A percentile compares a stretch with the other conserved stretches of the same genome.
Evolutionary conservation across 2,888 invertebrate species (phyloP).

Genomic region (Diogma glabrata): DNA sequence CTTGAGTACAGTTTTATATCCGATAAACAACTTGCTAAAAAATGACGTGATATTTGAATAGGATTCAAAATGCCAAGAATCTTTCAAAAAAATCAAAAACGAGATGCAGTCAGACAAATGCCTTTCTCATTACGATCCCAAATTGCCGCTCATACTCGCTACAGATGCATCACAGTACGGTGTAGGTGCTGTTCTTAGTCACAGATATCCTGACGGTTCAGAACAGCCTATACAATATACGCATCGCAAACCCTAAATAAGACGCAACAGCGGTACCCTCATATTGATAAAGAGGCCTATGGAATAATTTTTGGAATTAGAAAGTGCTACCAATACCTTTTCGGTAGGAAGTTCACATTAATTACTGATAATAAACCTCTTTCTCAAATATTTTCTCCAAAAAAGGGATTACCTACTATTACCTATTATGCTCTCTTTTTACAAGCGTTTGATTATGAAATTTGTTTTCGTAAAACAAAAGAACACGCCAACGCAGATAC

Average conservation of each 20-base stretch:
- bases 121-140: slow-evolving; percentile 23
- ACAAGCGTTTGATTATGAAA: no score
- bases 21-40: slow-evolving; percentile 23
- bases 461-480: no score
- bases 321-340: background rate
- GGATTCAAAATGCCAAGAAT: slow-evolving; percentile 18
- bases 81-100: slow-evolving; percentile 22
- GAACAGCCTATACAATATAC: slow-evolving; percentile 26
- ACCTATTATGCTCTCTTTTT: background rate
- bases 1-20: slow-evolving; percentile 22
- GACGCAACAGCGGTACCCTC: background rate
- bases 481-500: no score
- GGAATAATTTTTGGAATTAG: background rate
- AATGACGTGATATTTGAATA: slow-evolving; percentile 22
- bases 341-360: background rate
- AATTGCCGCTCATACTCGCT: slow-evolving; percentile 21
- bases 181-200: slow-evolving; percentile 27
- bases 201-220: slow-evolving; percentile 25
- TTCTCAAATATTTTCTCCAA: background rate
- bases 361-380: background rate
- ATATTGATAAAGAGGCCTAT: background rate
- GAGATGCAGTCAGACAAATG: slow-evolving; percentile 21
- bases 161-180: slow-evolving; percentile 23
- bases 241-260: no score
- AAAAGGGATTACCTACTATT: background rate